Evolutionary conservation across 2,797 vertebrate species (phyloP).

Genomic region (Clarias laeviceps): DNA sequence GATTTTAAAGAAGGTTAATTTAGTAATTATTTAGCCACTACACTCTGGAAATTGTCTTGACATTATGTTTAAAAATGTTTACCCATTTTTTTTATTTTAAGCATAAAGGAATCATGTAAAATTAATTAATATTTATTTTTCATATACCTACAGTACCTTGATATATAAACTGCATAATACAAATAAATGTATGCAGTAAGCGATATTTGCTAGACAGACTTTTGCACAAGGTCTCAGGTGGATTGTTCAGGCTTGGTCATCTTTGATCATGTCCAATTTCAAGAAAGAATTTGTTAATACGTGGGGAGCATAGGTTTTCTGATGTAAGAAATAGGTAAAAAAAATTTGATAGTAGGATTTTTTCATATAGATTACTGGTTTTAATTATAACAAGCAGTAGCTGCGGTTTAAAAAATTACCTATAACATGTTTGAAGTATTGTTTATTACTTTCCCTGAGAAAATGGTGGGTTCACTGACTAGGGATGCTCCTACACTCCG

Average conservation of each 20-base stretch:
- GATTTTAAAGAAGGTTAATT: neutral
- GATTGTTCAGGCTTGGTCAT: slow-evolving; percentile 75
- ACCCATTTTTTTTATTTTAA: neutral
- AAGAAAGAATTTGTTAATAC: slow-evolving; percentile 57
- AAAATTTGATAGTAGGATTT: too few relatives aligned
- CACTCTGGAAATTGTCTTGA: neutral
- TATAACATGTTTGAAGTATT: neutral
- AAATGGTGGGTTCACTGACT: neutral
- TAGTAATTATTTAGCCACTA: neutral
- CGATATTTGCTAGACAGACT: neutral
- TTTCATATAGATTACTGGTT: neutral
- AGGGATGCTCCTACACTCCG: neutral
- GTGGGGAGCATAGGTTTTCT: neutral
- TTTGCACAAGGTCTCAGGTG: slow-evolving; percentile 64
- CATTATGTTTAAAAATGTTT: neutral
- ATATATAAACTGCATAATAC: neutral
- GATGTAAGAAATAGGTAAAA: neutral
- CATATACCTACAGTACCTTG: neutral
- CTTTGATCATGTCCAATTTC: slow-evolving; percentile 69
- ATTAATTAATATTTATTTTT: neutral
- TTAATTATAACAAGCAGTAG: neutral
- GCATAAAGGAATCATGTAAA: neutral
- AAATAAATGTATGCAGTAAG: neutral
- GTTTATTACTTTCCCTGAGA: neutral
- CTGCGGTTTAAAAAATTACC: neutral